Evolutionary conservation across 2,113 vertebrate species (phyloP), one percentile per base, ranked within the genome.

Genomic region (Eira barbara): DNA sequence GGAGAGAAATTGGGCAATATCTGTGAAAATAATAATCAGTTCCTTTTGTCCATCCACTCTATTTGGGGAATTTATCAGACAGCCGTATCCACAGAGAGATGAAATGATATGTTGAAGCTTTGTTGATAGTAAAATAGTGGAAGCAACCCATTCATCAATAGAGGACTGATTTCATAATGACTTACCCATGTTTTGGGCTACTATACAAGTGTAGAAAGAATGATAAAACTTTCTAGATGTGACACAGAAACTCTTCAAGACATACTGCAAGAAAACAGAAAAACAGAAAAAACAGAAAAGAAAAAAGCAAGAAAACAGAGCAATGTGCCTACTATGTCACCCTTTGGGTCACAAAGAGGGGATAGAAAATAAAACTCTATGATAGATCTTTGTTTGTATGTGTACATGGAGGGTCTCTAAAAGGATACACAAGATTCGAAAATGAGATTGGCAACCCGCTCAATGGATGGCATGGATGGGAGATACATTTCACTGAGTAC

Each of bases 401-500:
- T 12, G 23, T 55, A n/a, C n/a, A 8, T 0, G 47, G 25, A 71
- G 59, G 4, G 27, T 21, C 94, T 71, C 61, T 14, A 7, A 17
- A 85, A 69, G 6, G 61, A 11, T 10, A 3, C 21, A 10, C 7
- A 65, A 52, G 83, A 87, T 31, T 27, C 52, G 10, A 6, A 42
- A 87, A 13, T 0, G 21, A 45, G 15, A 1, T 18, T 63, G 78
- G 31, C 39, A 42, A 27, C 2, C 0, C 20, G 6, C 10, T 14
- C 8, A 5, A 6, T 4, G 47, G 6, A 42, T 5, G 39, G 11
- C 3, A 2, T 2, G 27, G 20, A 36, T 2, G 6, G 27, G 6
- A 71, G 89, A 25, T 11, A 25, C 45, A 4, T 74, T 13, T 45
- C 47, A n/a, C 67, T 21, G 3, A 14, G 29, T 1, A 13, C 81